Percentiles rank a stretch among this genome's conserved stretches.
These are phyloP conservation scores for Myripristis murdjan DNA, from an alignment of 2,797 vertebrate species.

Conservation along the genomic window DNA sequence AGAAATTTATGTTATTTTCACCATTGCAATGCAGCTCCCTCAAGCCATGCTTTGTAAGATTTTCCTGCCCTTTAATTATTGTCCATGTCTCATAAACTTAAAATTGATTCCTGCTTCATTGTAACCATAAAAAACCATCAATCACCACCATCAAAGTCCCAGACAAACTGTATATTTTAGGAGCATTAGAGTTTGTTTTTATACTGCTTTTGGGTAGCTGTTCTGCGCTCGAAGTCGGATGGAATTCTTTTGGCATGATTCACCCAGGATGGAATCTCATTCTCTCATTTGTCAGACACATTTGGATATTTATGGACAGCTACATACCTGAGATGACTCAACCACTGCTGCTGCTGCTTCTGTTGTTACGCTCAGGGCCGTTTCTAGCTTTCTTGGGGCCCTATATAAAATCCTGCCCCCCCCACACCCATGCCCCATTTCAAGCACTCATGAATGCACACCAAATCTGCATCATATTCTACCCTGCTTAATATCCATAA, in stretches of 20 bases:
- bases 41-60: conserved; percentile 46
- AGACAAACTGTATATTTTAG: conserved; percentile 41
- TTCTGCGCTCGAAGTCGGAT: conserved; percentile 50
- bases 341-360: conserved; percentile 28
- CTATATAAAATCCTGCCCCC: no score
- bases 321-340: conserved; percentile 71
- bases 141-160: conserved; percentile 42
- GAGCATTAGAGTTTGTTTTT: conserved; percentile 65
- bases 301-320: conserved; percentile 56
- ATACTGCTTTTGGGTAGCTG: conserved; percentile 22
- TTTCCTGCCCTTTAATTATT: conserved; percentile 70
- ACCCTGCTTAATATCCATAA: no score
- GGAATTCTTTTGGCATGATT: conserved; percentile 67
- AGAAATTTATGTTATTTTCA: conserved; percentile 63
- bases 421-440: no score
- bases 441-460: no score
- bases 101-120: conserved; percentile 63
- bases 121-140: conserved; percentile 64
- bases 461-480: no score
- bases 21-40: conserved; percentile 44
- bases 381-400: no score
- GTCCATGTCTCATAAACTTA: conserved; percentile 58
- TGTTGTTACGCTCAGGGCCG: conserved; percentile 33
- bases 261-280: conserved; percentile 63
- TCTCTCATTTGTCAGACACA: conserved; percentile 44